phyloP scores from a whole-genome alignment of 2,113 vertebrate species.

The Pituophis catenifer region DNA sequence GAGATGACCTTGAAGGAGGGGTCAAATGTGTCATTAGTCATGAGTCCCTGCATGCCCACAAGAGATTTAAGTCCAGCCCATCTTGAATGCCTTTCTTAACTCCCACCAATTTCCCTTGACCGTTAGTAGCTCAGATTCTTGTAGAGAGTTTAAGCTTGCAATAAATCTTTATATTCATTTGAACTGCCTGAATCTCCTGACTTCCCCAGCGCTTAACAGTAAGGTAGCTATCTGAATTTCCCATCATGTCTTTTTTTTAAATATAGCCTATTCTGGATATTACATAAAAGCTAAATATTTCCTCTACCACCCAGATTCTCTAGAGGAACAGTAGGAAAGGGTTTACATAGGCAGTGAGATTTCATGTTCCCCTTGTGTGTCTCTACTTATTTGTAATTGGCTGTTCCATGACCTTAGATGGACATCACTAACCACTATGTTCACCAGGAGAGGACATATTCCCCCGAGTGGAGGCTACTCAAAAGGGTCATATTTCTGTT shows the following conservation, averaged over 20 bases:
- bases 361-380: background rate
- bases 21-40: too few relatives aligned
- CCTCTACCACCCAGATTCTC: background rate
- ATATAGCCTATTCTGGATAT: background rate
- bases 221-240: background rate
- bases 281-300: background rate
- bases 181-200: too few relatives aligned
- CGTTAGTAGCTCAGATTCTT: too few relatives aligned
- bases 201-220: too few relatives aligned
- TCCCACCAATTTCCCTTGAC: too few relatives aligned
- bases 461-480: background rate
- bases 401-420: background rate
- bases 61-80: too few relatives aligned
- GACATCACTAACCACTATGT: background rate
- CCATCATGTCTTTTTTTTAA: background rate
- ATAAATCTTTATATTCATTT: too few relatives aligned
- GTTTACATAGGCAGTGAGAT: background rate
- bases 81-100: too few relatives aligned
- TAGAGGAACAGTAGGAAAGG: background rate
- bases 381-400: background rate
- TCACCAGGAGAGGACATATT: background rate
- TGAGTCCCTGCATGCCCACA: too few relatives aligned
- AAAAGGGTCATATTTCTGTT: background rate
- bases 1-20: too few relatives aligned
- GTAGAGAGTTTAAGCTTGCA: too few relatives aligned